Percentiles rank a stretch among this genome's conserved stretches.
Evolutionary conservation across 2,113 vertebrate genomes (phyloP).

Genomic region (Strix aluco): DNA sequence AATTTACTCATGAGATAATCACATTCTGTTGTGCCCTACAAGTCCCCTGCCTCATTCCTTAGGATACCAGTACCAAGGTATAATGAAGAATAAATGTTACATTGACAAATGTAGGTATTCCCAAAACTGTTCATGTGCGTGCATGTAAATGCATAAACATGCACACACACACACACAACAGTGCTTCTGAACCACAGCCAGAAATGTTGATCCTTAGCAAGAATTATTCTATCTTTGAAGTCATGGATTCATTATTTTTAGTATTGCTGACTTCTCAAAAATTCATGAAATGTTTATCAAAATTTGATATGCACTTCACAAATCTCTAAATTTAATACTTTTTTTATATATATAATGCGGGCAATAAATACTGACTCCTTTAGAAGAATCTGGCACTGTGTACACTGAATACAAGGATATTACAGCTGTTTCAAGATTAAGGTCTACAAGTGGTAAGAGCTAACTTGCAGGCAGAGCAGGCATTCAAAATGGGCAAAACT

Average conservation of each 20-base stretch:
- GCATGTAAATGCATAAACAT: neutral
- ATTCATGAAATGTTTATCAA: neutral
- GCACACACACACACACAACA: neutral
- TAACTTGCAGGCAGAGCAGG: neutral
- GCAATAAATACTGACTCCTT: neutral
- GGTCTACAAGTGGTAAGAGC: neutral
- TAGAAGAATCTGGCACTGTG: neutral
- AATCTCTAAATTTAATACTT: neutral
- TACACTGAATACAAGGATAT: neutral
- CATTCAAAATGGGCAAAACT: neutral
- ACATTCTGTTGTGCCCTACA: neutral
- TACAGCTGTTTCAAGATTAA: neutral
- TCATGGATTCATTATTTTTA: neutral
- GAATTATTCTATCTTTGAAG: neutral
- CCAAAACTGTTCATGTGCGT: fast-evolving
- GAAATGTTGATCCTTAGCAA: neutral
- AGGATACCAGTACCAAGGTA: neutral
- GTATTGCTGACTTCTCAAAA: neutral
- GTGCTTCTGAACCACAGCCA: neutral
- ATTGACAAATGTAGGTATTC: neutral
- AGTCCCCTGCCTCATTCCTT: neutral
- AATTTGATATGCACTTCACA: neutral
- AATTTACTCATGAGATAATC: neutral
- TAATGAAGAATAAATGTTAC: neutral
- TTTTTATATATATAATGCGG: neutral